Conservation (phyloP, 2,888 invertebrate species). For the Atrina japonica region DNA sequence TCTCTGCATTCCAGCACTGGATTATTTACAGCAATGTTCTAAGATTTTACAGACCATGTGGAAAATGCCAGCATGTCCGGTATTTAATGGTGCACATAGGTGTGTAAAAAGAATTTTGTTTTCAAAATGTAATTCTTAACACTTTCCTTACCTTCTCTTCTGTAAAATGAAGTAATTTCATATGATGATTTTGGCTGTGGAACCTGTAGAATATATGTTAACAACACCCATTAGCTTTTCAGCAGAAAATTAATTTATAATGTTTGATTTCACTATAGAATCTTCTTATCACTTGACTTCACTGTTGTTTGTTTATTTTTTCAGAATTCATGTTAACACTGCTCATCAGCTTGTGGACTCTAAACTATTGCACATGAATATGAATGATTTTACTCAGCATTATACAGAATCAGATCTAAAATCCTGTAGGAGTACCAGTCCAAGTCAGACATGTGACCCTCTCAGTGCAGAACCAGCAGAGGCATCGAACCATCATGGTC, state of each 20-base stretch:
- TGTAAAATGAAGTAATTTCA: no score
- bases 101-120: constrained; percentile 43
- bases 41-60: constrained; percentile 95
- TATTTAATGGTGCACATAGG: constrained; percentile 92
- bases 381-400: constrained; percentile 63
- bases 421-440: constrained; percentile 7
- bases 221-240: no score
- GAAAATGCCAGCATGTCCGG: constrained; percentile 96
- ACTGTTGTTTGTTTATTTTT: no score
- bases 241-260: no score
- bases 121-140: no score
- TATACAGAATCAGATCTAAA: constrained; percentile 35
- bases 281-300: no score
- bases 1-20: constrained; percentile 86
- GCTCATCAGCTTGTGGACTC: constrained; percentile 87
- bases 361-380: constrained; percentile 83
- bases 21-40: constrained; percentile 92
- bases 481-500: constrained; percentile 17
- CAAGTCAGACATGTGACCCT: background rate
- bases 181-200: no score
- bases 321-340: constrained; percentile 80
- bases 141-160: background rate
- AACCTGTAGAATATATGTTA: no score
- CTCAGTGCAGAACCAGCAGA: constrained; percentile 3
- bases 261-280: no score